These are phyloP conservation scores for Stegodyphus dumicola DNA, from an alignment of 1,140 invertebrate species.

Conservation along the genomic window DNA sequence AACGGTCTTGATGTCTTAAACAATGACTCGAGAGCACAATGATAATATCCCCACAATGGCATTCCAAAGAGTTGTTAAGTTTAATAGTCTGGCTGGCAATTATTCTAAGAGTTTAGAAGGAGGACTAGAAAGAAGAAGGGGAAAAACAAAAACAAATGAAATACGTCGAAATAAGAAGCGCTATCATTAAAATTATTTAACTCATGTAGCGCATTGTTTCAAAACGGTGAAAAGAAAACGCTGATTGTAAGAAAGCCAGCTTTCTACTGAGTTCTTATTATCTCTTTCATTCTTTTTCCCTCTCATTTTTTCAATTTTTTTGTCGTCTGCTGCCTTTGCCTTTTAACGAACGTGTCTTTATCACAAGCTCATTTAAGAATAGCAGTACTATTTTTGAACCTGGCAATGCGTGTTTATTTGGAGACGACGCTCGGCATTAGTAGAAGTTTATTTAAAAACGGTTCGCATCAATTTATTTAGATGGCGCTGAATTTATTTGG, in stretches of 20 bases:
- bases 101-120: slow-evolving; percentile 52
- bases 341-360: slow-evolving; percentile 59
- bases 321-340: slow-evolving; percentile 26
- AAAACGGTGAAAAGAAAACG: slow-evolving; percentile 56
- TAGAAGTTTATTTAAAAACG: slow-evolving; percentile 55
- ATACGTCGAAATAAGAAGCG: slow-evolving; percentile 46
- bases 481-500: slow-evolving; percentile 52
- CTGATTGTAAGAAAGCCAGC: slow-evolving; percentile 53
- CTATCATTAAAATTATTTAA: slow-evolving; percentile 62
- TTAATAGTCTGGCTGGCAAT: slow-evolving; percentile 59
- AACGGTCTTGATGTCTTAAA: slow-evolving; percentile 60
- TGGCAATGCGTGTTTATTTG: slow-evolving; percentile 59
- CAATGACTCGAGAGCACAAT: slow-evolving; percentile 45
- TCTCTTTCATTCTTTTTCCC: slow-evolving; percentile 30
- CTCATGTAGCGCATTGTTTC: slow-evolving; percentile 60
- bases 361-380: slow-evolving; percentile 60
- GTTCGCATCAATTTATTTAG: slow-evolving; percentile 59
- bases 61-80: slow-evolving; percentile 60
- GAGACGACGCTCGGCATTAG: slow-evolving; percentile 45
- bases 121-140: neutral
- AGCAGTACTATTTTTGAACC: slow-evolving; percentile 57
- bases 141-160: slow-evolving; percentile 37
- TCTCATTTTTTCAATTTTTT: slow-evolving; percentile 25
- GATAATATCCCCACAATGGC: slow-evolving; percentile 59
- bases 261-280: slow-evolving; percentile 50